Percentiles rank a stretch among this genome's conserved stretches.
Conservation (phyloP, 2,797 vertebrate genomes). For the Neopelma chrysocephalum region DNA sequence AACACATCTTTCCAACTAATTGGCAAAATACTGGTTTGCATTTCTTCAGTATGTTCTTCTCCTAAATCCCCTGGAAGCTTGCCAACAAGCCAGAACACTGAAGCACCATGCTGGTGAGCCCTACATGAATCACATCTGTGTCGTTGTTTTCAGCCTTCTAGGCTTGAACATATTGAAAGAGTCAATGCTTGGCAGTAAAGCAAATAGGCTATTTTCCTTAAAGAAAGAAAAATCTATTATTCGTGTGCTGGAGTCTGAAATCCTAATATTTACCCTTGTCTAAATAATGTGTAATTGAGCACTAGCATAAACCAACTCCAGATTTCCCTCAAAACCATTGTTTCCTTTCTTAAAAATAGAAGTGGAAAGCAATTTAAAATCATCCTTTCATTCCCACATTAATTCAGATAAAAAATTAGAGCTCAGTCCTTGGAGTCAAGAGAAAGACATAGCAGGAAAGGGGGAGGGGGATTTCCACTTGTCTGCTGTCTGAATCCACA, state of each 20-base stretch:
- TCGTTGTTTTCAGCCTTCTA: conserved; percentile 21
- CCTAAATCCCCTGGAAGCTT: conserved; percentile 28
- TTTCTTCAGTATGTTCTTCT: background rate
- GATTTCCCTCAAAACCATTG: background rate
- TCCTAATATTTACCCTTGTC: conserved; percentile 42
- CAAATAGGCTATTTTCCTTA: background rate
- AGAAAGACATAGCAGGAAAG: background rate
- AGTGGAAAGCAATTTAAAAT: background rate
- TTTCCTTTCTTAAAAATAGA: conserved; percentile 5
- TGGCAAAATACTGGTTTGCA: conserved; percentile 18
- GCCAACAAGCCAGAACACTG: conserved; percentile 24
- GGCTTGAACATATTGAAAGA: conserved; percentile 62
- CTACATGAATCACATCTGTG: conserved; percentile 48
- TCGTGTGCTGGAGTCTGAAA: conserved; percentile 10
- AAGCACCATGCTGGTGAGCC: conserved; percentile 24
- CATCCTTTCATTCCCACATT: background rate
- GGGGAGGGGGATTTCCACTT: background rate
- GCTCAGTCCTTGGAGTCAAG: background rate
- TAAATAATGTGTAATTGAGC: conserved; percentile 26
- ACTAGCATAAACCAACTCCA: background rate
- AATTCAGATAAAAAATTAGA: conserved; percentile 2
- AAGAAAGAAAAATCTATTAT: conserved; percentile 53
- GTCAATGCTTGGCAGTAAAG: conserved; percentile 12
- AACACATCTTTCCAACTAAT: conserved; percentile 47
- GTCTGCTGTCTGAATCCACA: background rate